These are phyloP conservation scores for Gadopsis bispinosus DNA, from an alignment of 2,797 vertebrate species.

Conservation along the genomic window DNA sequence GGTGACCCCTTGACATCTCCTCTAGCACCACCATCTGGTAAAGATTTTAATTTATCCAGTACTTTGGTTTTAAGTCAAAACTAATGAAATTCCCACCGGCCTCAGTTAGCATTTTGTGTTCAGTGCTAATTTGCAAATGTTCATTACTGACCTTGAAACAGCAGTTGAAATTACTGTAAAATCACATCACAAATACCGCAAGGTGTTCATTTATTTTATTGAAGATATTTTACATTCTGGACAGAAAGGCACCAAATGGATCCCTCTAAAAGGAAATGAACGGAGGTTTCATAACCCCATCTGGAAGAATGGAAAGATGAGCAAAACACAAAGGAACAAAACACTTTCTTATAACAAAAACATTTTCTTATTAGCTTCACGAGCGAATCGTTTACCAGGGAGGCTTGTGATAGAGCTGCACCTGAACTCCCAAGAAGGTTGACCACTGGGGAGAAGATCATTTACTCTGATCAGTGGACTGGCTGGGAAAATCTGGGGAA, in stretches of 20 bases:
- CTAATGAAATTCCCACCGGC: neutral
- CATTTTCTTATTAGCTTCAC: neutral
- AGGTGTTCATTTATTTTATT: neutral
- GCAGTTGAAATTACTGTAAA: neutral
- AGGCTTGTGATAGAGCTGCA: slow-evolving; percentile 12
- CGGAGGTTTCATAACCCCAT: neutral
- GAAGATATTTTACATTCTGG: neutral
- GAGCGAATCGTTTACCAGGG: neutral
- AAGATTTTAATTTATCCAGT: neutral
- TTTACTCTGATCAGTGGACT: slow-evolving; percentile 16
- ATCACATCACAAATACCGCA: neutral
- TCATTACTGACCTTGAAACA: too few relatives aligned
- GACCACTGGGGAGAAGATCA: neutral
- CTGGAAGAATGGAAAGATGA: neutral
- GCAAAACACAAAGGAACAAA: neutral
- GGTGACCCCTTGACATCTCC: neutral
- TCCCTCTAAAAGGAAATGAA: neutral
- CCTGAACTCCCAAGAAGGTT: slow-evolving; percentile 17
- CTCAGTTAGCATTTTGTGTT: neutral
- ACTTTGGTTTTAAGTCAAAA: neutral
- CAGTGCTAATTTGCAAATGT: too few relatives aligned
- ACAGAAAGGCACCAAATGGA: neutral
- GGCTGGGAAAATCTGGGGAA: slow-evolving; percentile 4
- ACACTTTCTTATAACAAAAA: neutral
- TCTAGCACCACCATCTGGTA: neutral